Conservation (phyloP, 1,140 invertebrate genomes). For the Stegodyphus dumicola region DNA sequence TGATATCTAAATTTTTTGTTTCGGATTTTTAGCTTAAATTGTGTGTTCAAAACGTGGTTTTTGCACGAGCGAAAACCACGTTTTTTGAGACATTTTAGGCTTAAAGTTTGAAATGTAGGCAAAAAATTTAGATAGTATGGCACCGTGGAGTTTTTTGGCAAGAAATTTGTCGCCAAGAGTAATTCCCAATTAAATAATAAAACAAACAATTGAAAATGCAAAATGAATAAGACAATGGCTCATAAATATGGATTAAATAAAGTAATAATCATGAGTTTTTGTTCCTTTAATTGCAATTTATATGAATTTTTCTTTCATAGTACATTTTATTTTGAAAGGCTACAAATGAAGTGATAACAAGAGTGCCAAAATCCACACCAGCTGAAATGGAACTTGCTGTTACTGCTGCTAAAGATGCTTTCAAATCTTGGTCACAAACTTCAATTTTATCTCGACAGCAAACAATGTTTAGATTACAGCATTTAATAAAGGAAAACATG, state of each 20-base stretch:
- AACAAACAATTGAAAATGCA: background rate
- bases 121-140: no score
- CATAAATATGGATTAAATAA: background rate
- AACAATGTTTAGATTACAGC: conserved; percentile 92
- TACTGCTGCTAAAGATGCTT: conserved; percentile 85
- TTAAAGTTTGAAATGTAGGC: no score
- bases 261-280: background rate
- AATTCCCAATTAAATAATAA: background rate
- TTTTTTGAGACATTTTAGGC: no score
- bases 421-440: conserved; percentile 87
- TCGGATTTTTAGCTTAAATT: no score
- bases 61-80: no score
- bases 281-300: background rate
- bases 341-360: conserved; percentile 77
- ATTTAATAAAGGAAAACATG: conserved; percentile 79
- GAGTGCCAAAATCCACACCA: conserved; percentile 91
- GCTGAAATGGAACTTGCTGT: conserved; percentile 94
- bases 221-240: background rate
- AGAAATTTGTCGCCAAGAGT: no score
- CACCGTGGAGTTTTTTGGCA: no score
- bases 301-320: background rate
- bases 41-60: no score
- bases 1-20: no score
- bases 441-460: conserved; percentile 95
- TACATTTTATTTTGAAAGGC: conserved; percentile 68